Evolutionary conservation across 1,140 invertebrate species (phyloP).

Genomic region (Caerostris darwini): DNA sequence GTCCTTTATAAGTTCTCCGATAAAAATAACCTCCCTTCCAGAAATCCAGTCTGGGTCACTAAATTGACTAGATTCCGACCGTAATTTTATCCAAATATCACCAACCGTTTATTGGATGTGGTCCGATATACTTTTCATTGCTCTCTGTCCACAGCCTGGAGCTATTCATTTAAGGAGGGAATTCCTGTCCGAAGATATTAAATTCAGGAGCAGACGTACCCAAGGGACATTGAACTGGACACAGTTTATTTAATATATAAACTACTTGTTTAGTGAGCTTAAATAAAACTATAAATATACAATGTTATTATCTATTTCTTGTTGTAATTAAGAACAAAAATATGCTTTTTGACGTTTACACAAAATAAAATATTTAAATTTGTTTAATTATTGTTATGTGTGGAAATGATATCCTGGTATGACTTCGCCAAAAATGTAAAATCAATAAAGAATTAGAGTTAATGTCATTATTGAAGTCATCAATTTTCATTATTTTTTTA

Average conservation of each 20-base stretch:
- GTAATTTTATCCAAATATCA: background rate
- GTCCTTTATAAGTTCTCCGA: background rate
- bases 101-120: background rate
- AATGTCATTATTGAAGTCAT: too few relatives aligned
- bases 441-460: too few relatives aligned
- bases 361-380: too few relatives aligned
- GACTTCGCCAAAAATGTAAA: too few relatives aligned
- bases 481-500: too few relatives aligned
- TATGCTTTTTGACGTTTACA: too few relatives aligned
- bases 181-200: slow-evolving; percentile 11
- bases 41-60: background rate
- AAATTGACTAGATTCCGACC: background rate
- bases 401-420: too few relatives aligned
- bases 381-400: too few relatives aligned
- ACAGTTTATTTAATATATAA: background rate
- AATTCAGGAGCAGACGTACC: background rate
- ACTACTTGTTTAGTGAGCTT: background rate
- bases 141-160: background rate
- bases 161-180: background rate
- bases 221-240: background rate
- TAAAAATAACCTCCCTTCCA: background rate
- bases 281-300: too few relatives aligned
- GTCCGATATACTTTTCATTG: background rate
- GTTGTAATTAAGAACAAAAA: too few relatives aligned
- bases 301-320: too few relatives aligned